phyloP scores from a whole-genome alignment of 2,888 invertebrate species.

The Anaspis maculata region DNA sequence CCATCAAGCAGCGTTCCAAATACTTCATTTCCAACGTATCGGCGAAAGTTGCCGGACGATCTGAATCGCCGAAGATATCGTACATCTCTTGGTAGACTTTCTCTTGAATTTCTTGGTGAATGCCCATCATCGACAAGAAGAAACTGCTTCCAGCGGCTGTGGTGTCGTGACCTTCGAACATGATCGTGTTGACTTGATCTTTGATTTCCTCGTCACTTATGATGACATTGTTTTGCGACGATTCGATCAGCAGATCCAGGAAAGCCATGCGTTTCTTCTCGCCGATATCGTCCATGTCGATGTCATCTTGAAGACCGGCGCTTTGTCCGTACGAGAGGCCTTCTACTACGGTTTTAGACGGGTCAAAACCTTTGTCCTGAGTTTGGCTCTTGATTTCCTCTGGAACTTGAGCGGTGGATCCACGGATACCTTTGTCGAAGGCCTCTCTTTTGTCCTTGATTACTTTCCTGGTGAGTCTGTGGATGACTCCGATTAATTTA shows the following conservation, averaged over 20 bases:
- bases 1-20: slow-evolving; percentile 68
- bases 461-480: slow-evolving; percentile 69
- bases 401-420: slow-evolving; percentile 37
- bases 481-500: slow-evolving; percentile 64
- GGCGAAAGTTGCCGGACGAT: slow-evolving; percentile 65
- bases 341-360: slow-evolving; percentile 43
- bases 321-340: slow-evolving; percentile 54
- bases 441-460: slow-evolving; percentile 54
- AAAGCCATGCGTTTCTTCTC: slow-evolving; percentile 79
- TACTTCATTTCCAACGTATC: slow-evolving; percentile 77
- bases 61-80: slow-evolving; percentile 68
- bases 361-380: slow-evolving; percentile 32
- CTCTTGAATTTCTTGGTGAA: slow-evolving; percentile 70
- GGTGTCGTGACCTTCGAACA: slow-evolving; percentile 84
- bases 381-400: slow-evolving; percentile 29
- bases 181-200: slow-evolving; percentile 80
- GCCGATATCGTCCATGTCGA: slow-evolving; percentile 73
- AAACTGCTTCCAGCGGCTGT: slow-evolving; percentile 83
- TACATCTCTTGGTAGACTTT: slow-evolving; percentile 66
- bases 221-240: slow-evolving; percentile 65
- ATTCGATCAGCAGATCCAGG: slow-evolving; percentile 80
- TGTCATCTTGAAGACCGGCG: slow-evolving; percentile 56
- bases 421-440: slow-evolving; percentile 45
- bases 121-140: slow-evolving; percentile 73
- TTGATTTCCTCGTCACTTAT: slow-evolving; percentile 73